Percentiles rank a stretch among this genome's conserved stretches.
These are phyloP conservation scores for Lepetodrilus schrolli DNA, from an alignment of 2,888 invertebrate species.

Conservation along the genomic window DNA sequence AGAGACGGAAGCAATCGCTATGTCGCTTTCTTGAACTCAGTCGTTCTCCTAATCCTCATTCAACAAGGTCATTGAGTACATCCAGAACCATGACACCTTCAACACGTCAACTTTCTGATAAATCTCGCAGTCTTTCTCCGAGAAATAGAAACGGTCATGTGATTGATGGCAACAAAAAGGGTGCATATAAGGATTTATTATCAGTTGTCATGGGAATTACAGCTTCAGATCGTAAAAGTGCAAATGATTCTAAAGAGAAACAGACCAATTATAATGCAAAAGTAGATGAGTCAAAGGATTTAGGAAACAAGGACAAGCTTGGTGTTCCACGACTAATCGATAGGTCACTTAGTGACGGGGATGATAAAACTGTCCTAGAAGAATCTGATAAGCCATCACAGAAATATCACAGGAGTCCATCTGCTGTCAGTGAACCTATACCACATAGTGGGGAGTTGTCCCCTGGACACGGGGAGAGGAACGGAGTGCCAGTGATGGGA, in stretches of 20 bases:
- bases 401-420: constrained; percentile 20
- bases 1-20: constrained; percentile 37
- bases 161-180: background rate
- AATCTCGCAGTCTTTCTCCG: background rate
- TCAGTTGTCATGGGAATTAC: background rate
- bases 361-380: background rate
- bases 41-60: constrained; percentile 32
- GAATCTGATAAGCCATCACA: background rate
- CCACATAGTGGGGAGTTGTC: background rate
- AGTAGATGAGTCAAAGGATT: too few species aligned
- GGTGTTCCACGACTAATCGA: constrained; percentile 2
- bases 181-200: background rate
- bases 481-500: constrained; percentile 41
- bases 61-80: background rate
- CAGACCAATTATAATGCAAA: too few species aligned
- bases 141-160: background rate
- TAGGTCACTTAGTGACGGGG: constrained; percentile 31
- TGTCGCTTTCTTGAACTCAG: constrained; percentile 47
- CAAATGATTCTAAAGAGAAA: background rate
- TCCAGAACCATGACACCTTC: background rate
- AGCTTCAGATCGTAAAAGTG: background rate
- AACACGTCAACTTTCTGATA: background rate
- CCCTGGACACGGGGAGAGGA: constrained; percentile 18
- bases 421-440: constrained; percentile 23
- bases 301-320: background rate